phyloP scores from a whole-genome alignment of 2,888 invertebrate species.

The Tupiocoris notatus region DNA sequence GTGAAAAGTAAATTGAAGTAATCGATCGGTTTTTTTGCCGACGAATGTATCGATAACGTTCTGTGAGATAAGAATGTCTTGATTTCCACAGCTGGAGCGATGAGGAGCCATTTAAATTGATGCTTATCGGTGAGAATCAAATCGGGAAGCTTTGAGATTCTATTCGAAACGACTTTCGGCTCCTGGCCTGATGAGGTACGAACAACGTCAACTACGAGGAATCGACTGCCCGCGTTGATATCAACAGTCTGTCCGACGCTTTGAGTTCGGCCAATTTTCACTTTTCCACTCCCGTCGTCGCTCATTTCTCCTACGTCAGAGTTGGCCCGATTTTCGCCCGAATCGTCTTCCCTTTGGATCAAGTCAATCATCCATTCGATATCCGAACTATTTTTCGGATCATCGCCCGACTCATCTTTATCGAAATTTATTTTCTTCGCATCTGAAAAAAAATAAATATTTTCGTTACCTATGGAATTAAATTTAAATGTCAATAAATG shows the following conservation, averaged over 20 bases:
- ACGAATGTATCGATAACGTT: not conserved
- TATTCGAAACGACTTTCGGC: not conserved
- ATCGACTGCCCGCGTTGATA: not conserved
- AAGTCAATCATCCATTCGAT: not conserved
- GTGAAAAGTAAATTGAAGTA: not conserved
- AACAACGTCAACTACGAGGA: not conserved
- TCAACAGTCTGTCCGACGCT: not conserved
- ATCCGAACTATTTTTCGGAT: too few species aligned
- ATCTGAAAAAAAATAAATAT: too few species aligned
- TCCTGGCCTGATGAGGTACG: not conserved
- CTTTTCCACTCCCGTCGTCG: not conserved
- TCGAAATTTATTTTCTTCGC: too few species aligned
- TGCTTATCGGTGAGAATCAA: not conserved
- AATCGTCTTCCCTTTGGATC: not conserved
- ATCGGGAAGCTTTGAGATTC: too few species aligned
- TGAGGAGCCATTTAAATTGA: not conserved
- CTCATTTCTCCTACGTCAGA: too few species aligned
- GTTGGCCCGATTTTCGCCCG: not conserved
- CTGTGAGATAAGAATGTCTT: not conserved
- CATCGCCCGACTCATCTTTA: too few species aligned
- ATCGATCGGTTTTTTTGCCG: not conserved
- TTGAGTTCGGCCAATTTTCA: not conserved
- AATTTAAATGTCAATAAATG: too few species aligned
- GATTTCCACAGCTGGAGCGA: not conserved
- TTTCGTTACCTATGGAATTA: too few species aligned